phyloP scores from a whole-genome alignment of 1,140 invertebrate species.

The Drosophila kanapiae region DNA sequence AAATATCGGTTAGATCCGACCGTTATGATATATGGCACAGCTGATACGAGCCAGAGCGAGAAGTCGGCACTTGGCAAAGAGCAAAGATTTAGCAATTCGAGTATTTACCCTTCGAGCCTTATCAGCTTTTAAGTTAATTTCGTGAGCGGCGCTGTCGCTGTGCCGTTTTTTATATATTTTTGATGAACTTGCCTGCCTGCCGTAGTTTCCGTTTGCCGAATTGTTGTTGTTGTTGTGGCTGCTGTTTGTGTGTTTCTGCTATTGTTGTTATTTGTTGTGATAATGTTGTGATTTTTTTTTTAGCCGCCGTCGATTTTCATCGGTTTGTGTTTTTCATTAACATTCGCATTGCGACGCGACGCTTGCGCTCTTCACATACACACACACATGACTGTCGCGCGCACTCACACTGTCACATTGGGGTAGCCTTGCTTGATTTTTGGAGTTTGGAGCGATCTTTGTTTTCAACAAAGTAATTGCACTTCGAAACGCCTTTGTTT shows the following conservation, averaged over 20 bases:
- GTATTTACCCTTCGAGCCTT: slow-evolving; percentile 55
- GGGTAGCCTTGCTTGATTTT: slow-evolving; percentile 51
- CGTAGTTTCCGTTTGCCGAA: slow-evolving; percentile 29
- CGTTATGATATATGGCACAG: slow-evolving; percentile 1
- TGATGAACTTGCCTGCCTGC: slow-evolving; percentile 46
- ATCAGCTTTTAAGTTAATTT: slow-evolving; percentile 53
- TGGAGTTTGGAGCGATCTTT: slow-evolving; percentile 38
- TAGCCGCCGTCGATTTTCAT: slow-evolving; percentile 28
- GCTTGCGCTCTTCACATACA: slow-evolving; percentile 35
- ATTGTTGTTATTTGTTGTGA: slow-evolving; percentile 21
- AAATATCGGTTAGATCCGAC: slow-evolving; percentile 1
- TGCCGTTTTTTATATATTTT: slow-evolving; percentile 12
- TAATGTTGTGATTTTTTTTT: slow-evolving; percentile 33
- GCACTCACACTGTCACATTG: slow-evolving; percentile 3
- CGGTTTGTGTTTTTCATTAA: slow-evolving; percentile 53
- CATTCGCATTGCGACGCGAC: slow-evolving; percentile 52
- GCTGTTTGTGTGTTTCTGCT: slow-evolving; percentile 10
- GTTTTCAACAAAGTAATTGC: slow-evolving; percentile 30
- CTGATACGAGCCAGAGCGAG: slow-evolving; percentile 33
- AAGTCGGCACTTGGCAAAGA: slow-evolving; percentile 1
- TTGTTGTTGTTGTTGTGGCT: slow-evolving; percentile 4
- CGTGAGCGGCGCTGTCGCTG: slow-evolving; percentile 13
- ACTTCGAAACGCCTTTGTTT: slow-evolving; percentile 37
- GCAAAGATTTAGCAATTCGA: slow-evolving; percentile 43
- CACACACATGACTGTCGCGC: neutral